Conservation (phyloP, 2,888 invertebrate species). For the Girardia tigrina region DNA sequence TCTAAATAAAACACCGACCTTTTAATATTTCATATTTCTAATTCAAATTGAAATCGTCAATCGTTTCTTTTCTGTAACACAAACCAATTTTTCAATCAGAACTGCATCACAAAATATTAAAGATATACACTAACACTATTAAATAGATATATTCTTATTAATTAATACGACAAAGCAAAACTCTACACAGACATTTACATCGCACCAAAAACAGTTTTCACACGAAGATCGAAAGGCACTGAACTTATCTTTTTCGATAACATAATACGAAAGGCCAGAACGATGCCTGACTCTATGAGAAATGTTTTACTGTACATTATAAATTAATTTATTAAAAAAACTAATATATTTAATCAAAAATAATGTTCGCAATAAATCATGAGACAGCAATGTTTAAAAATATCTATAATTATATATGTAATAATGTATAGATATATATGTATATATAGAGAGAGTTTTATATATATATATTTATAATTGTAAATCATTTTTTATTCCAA, state of each 20-base stretch:
- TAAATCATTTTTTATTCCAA: conserved; percentile 16
- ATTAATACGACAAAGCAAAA: conserved; percentile 23
- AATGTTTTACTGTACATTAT: conserved; percentile 18
- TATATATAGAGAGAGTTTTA: no score
- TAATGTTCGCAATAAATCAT: not conserved
- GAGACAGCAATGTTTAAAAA: not conserved
- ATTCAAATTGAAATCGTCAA: no score
- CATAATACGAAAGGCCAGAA: conserved; percentile 4
- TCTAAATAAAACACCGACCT: no score
- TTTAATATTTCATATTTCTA: no score
- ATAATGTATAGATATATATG: no score
- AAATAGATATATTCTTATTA: conserved; percentile 23
- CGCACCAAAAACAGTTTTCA: conserved; percentile 13
- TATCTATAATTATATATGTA: no score
- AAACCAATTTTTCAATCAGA: no score
- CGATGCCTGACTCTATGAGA: not conserved
- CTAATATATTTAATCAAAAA: conserved; percentile 1
- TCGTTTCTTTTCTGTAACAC: no score
- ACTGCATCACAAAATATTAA: no score
- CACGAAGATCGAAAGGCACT: conserved; percentile 23
- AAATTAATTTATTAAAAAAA: not conserved
- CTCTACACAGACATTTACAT: conserved; percentile 23
- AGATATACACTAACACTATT: conserved; percentile 16
- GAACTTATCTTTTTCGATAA: not conserved
- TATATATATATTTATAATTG: not conserved